Percentiles rank a stretch among this genome's conserved stretches.
Evolutionary conservation across 2,113 vertebrate genomes (phyloP).

Genomic region (Anarrhichthys ocellatus): DNA sequence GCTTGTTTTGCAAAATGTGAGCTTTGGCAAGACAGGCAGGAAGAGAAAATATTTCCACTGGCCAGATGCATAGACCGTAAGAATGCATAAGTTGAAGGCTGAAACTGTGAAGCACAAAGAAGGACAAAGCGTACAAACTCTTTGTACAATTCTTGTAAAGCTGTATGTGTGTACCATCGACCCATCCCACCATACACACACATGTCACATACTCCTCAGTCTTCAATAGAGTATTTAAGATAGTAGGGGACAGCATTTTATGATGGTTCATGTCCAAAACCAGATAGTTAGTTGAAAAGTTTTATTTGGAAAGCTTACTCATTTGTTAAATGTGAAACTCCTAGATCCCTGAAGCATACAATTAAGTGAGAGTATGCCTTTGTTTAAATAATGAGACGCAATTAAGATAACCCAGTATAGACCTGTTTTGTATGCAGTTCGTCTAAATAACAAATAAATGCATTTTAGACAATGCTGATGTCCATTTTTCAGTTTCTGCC

Average conservation of each 20-base stretch:
- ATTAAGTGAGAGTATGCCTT: background rate
- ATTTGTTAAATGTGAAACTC: conserved; percentile 14
- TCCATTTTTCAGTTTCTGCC: too few species aligned
- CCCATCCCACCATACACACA: background rate
- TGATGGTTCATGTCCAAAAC: background rate
- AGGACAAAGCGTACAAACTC: too few species aligned
- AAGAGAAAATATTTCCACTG: background rate
- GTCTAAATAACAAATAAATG: background rate
- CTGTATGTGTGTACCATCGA: background rate
- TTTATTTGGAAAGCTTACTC: background rate
- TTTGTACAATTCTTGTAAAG: background rate
- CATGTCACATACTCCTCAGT: background rate
- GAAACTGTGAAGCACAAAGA: background rate
- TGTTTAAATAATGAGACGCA: conserved; percentile 3
- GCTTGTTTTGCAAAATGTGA: background rate
- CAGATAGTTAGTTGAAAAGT: background rate
- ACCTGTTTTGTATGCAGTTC: background rate
- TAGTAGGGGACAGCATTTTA: background rate
- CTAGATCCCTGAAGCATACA: background rate
- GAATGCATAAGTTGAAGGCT: background rate
- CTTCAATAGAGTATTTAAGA: background rate
- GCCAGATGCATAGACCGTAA: background rate
- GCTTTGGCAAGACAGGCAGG: background rate
- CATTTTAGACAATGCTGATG: background rate
- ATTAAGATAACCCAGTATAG: background rate